Evolutionary conservation across 2,888 invertebrate genomes (phyloP), one percentile per base, ranked within the genome.

Genomic region (Byasa hedistus): DNA sequence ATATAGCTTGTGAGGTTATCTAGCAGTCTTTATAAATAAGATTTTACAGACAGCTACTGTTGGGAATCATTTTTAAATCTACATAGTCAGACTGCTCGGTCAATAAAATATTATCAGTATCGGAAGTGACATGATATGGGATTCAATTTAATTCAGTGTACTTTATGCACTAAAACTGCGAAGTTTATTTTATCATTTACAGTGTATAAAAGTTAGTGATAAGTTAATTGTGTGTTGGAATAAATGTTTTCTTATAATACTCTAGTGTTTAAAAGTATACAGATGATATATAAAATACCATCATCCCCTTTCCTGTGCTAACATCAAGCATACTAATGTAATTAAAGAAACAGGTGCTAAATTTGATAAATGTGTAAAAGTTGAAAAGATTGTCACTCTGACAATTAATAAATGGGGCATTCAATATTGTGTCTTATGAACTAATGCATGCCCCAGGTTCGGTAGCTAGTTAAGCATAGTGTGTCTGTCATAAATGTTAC

Each of bases 401-500:
- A 48, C 5, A 48, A n/a, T 12, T 1, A n/a, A 1, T n/a, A 39
- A 15, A n/a, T 17, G 21, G 51, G 51, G 17, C 51, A 54, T 54
- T 27, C 8, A 36, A 57, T 32, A 57, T 8, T 59, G 22, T 27
- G 54, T 24, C 24, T 10, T 24, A 22, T 10, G 55, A 24, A 32
- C 17, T 17, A 56, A n/a, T 44, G 56, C 32, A 32, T 19, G 27
- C 32, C 56, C 36, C 44, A 22, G 22, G 5, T 27, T 32, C 56
- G 21, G n/a, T 44, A 62, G 52, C 73, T 93, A 99, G 92, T 99
- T 99, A 64, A 99, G 94, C 98, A 99, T 99, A 19, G 98, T 98
- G 86, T 99, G 99, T 69, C 97, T 93, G 85, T 99, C 98, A 84
- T 99, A 99, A 79, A 99, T 99, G 86, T 98, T 98, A 74, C 96